These are phyloP conservation scores for Aphodius granarius DNA, from an alignment of 2,888 invertebrate genomes.

Conservation along the genomic window DNA sequence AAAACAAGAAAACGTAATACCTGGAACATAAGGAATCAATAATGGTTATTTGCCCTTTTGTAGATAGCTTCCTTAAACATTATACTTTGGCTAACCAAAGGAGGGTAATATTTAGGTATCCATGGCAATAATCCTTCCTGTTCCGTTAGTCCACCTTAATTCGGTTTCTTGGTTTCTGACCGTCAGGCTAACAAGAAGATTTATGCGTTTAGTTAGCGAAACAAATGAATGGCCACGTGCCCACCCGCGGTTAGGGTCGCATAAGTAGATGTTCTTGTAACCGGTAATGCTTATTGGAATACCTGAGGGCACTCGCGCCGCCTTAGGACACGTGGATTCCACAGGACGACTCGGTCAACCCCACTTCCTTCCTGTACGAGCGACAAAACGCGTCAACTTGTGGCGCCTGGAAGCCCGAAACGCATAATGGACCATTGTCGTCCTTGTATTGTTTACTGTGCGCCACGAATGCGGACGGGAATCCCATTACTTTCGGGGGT, in stretches of 20 bases:
- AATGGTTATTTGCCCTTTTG: too few species aligned
- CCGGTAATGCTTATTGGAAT: neutral
- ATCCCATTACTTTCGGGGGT: neutral
- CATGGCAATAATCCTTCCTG: neutral
- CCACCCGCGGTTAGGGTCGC: neutral
- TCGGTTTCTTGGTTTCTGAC: neutral
- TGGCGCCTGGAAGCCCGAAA: neutral
- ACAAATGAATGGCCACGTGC: neutral
- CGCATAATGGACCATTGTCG: neutral
- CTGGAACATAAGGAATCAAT: too few species aligned
- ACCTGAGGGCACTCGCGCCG: neutral
- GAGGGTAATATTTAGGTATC: neutral
- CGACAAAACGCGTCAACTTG: neutral
- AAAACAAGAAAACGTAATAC: too few species aligned
- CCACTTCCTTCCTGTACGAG: neutral
- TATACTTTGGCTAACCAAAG: neutral
- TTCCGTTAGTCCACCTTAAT: neutral
- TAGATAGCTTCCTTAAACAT: too few species aligned
- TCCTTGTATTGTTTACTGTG: neutral
- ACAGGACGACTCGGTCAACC: neutral
- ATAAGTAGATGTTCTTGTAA: neutral
- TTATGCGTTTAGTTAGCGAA: neutral
- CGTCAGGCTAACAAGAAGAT: neutral
- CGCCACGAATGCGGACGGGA: neutral
- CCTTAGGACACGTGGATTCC: neutral